Evolutionary conservation across 2,797 vertebrate genomes (phyloP).

Genomic region (Morelia viridis): DNA sequence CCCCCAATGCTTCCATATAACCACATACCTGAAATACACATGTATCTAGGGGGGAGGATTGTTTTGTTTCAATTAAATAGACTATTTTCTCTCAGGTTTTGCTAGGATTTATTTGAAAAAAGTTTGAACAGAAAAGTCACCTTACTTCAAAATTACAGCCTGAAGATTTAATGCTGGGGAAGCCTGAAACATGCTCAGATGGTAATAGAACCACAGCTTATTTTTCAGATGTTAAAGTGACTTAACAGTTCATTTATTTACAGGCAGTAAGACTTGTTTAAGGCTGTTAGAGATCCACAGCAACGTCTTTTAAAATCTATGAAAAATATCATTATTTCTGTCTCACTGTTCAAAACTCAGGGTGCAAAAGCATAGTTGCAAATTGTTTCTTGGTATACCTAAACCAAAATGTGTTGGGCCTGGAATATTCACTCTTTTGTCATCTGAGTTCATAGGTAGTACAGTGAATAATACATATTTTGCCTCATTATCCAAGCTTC

Average conservation of each 20-base stretch:
- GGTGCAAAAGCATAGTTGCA: constrained; percentile 21
- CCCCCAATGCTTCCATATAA: background rate
- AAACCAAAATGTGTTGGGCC: constrained; percentile 39
- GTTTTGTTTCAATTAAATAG: constrained; percentile 3
- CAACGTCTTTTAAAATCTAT: constrained; percentile 31
- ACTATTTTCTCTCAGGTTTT: background rate
- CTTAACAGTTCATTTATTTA: constrained; percentile 36
- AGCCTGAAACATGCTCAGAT: constrained; percentile 30
- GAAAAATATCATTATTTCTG: constrained; percentile 42
- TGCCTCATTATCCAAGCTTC: constrained; percentile 51
- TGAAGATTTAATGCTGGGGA: constrained; percentile 3
- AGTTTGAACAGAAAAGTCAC: constrained; percentile 19
- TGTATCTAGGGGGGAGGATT: background rate
- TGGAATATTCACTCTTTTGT: constrained; percentile 51
- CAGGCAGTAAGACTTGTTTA: constrained; percentile 46
- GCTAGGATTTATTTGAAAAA: constrained; percentile 7
- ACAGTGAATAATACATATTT: constrained; percentile 51
- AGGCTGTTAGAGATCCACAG: constrained; percentile 29
- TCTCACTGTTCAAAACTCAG: constrained; percentile 34
- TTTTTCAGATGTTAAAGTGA: constrained; percentile 34
- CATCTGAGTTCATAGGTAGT: constrained; percentile 44
- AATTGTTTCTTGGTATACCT: constrained; percentile 28
- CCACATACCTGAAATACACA: background rate
- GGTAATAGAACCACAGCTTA: background rate
- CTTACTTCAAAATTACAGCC: constrained; percentile 10